A percentile compares a stretch with the other conserved stretches of the same genome.
Evolutionary conservation across 2,113 vertebrate genomes (phyloP).

Genomic region (Orycteropus afer): DNA sequence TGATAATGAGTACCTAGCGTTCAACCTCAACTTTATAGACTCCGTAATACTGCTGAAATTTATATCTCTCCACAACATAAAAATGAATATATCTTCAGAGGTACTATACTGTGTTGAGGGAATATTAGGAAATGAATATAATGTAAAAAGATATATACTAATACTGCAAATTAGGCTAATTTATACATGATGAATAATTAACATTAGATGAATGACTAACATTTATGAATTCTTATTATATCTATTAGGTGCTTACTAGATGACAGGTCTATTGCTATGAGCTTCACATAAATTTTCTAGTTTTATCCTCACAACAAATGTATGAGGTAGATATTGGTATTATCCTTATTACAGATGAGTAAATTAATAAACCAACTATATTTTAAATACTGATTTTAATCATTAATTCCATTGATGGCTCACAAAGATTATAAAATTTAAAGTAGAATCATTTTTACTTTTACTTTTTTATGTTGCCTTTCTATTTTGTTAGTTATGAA

Average conservation of each 20-base stretch:
- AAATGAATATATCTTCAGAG: neutral
- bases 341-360: neutral
- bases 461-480: neutral
- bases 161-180: neutral
- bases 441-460: neutral
- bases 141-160: neutral
- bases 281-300: neutral
- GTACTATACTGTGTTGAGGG: neutral
- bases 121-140: neutral
- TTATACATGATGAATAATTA: neutral
- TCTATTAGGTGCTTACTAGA: neutral
- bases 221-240: neutral
- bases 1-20: neutral
- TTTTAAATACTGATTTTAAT: slow-evolving; percentile 9
- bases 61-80: neutral
- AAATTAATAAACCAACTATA: neutral
- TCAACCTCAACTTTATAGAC: neutral
- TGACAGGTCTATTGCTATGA: neutral
- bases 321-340: neutral
- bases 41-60: neutral
- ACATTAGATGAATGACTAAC: neutral
- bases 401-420: neutral
- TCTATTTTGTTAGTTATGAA: neutral
- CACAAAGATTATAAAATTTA: slow-evolving; percentile 1
- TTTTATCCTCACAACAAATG: neutral